Percentiles rank a stretch among this genome's conserved stretches.
phyloP scores from a whole-genome alignment of 1,140 invertebrate genomes.

The Lasioglossum baleicum region DNA sequence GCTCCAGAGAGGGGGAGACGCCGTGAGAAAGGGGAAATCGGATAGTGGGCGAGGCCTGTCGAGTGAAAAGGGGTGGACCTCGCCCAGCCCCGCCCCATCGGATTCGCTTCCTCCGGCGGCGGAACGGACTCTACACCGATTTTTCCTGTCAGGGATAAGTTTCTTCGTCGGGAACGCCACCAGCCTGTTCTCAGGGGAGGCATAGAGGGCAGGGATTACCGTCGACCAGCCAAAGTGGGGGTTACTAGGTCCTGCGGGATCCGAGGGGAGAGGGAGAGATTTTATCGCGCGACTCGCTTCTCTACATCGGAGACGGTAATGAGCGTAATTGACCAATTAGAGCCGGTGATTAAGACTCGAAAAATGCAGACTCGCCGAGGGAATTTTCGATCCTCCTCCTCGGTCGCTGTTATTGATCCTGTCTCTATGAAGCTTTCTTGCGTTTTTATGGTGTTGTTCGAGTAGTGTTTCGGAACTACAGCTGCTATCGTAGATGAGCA shows the following conservation, averaged over 20 bases:
- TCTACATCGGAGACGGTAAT: constrained; percentile 78
- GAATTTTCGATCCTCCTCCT: constrained; percentile 50
- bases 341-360: constrained; percentile 68
- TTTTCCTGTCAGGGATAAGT: constrained; percentile 65
- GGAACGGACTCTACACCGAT: constrained; percentile 26
- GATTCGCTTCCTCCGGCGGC: background rate
- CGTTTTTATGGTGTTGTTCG: no score
- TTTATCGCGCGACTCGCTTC: constrained; percentile 75
- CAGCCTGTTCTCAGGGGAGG: constrained; percentile 31
- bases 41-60: constrained; percentile 55
- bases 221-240: background rate
- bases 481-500: no score
- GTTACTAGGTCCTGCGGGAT: background rate
- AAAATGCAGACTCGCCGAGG: constrained; percentile 56
- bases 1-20: constrained; percentile 11
- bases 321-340: constrained; percentile 81
- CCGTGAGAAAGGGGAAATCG: constrained; percentile 53
- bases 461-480: no score
- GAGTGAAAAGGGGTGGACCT: constrained; percentile 52
- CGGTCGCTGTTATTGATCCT: constrained; percentile 20
- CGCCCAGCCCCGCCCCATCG: constrained; percentile 37
- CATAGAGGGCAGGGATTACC: constrained; percentile 20
- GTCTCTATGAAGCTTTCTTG: no score
- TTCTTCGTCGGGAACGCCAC: constrained; percentile 65
- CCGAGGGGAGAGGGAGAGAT: constrained; percentile 64